phyloP scores from a whole-genome alignment of 2,113 vertebrate genomes.

The Cephalopterus ornatus region DNA sequence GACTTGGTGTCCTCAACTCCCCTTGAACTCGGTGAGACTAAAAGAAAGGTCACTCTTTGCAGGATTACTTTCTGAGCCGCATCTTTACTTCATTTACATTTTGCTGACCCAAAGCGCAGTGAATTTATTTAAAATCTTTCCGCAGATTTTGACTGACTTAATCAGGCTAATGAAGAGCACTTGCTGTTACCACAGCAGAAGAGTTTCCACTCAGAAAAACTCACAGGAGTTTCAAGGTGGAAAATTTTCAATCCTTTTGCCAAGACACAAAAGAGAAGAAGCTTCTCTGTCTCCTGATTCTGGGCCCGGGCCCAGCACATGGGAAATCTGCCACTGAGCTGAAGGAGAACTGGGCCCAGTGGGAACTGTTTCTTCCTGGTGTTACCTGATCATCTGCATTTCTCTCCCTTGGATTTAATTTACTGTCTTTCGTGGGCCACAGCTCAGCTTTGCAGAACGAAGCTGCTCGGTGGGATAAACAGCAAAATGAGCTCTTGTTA shows the following conservation, averaged over 20 bases:
- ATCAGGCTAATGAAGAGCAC: slow-evolving; percentile 15
- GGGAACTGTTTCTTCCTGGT: background rate
- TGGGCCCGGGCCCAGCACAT: background rate
- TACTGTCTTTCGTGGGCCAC: background rate
- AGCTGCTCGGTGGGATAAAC: background rate
- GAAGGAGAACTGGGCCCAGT: background rate
- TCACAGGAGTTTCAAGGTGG: background rate
- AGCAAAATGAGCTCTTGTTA: background rate
- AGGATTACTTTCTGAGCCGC: background rate
- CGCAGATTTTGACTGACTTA: background rate
- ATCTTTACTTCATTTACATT: background rate
- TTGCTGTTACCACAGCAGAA: background rate
- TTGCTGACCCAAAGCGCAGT: background rate
- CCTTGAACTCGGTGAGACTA: background rate
- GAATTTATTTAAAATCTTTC: background rate
- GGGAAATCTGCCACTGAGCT: background rate
- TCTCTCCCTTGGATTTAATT: background rate
- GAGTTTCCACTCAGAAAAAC: background rate
- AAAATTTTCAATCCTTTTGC: background rate
- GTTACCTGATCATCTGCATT: background rate
- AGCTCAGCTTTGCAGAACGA: background rate
- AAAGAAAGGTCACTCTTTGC: background rate
- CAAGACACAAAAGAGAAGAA: background rate
- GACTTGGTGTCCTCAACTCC: background rate
- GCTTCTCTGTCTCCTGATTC: background rate